Evolutionary conservation across 2,888 invertebrate species (phyloP).

Genomic region (Notodonta dromedarius): DNA sequence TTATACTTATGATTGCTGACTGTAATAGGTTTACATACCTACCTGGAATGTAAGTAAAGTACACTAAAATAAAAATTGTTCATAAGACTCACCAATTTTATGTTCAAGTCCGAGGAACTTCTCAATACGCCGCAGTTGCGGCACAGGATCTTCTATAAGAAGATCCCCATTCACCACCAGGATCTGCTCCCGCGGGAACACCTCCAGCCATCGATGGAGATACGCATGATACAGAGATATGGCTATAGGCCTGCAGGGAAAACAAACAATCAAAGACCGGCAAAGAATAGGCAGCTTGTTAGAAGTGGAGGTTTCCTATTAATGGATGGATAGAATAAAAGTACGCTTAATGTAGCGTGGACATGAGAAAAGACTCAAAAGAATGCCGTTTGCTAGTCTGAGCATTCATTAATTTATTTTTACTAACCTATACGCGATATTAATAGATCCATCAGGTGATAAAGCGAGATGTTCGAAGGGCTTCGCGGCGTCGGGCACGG

Average conservation of each 20-base stretch:
- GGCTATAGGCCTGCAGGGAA: slow-evolving; percentile 86
- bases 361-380: too few species aligned
- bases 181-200: slow-evolving; percentile 95
- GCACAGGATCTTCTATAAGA: slow-evolving; percentile 95
- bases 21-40: too few species aligned
- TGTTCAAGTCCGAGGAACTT: slow-evolving; percentile 91
- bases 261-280: slow-evolving; percentile 2
- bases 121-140: slow-evolving; percentile 94
- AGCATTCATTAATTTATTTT: neutral
- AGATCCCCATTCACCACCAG: slow-evolving; percentile 97
- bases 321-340: too few species aligned
- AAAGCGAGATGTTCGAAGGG: slow-evolving; percentile 93
- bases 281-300: too few species aligned
- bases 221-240: slow-evolving; percentile 97
- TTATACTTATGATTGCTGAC: too few species aligned
- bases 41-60: too few species aligned
- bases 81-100: slow-evolving; percentile 70
- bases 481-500: slow-evolving; percentile 75
- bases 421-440: slow-evolving; percentile 88
- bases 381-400: too few species aligned
- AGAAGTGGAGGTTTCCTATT: too few species aligned
- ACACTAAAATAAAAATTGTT: neutral
- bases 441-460: slow-evolving; percentile 91
- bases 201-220: slow-evolving; percentile 95
- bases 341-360: too few species aligned